These are phyloP conservation scores for Sarotherodon lohbergeri DNA, from an alignment of 2,113 vertebrate species.

Conservation along the genomic window DNA sequence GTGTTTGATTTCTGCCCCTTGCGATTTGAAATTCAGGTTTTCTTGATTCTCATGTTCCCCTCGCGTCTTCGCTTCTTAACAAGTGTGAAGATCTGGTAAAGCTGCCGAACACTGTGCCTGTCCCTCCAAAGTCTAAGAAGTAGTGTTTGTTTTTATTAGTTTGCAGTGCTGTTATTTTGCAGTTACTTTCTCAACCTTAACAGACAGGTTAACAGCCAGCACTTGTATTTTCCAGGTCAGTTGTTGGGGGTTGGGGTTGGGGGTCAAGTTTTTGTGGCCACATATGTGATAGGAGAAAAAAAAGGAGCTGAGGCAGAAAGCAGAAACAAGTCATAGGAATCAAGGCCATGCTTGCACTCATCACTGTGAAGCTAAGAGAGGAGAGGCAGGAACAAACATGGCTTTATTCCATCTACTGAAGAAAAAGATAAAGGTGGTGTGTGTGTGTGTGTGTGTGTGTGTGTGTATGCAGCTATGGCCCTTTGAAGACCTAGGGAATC, in stretches of 20 bases:
- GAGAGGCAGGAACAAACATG: conserved; percentile 12
- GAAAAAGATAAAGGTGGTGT: neutral
- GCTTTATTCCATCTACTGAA: conserved; percentile 14
- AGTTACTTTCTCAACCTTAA: neutral
- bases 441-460: neutral
- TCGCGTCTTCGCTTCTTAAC: neutral
- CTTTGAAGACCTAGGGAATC: conserved; percentile 34
- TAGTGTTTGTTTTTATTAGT: neutral
- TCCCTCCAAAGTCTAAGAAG: neutral
- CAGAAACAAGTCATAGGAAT: conserved; percentile 15
- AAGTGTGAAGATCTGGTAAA: neutral
- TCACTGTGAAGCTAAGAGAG: conserved; percentile 36
- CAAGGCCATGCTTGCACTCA: conserved; percentile 16
- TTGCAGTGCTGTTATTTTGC: neutral
- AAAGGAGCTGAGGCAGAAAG: neutral
- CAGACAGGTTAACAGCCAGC: neutral
- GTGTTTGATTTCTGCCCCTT: neutral
- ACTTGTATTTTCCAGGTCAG: neutral
- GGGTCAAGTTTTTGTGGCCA: neutral
- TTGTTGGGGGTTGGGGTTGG: neutral
- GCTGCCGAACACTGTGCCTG: neutral
- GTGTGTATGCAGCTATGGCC: neutral
- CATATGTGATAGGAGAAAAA: neutral
- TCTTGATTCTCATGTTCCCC: neutral
- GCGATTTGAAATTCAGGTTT: neutral